Evolutionary conservation across 2,113 vertebrate species (phyloP).

Genomic region (Cervus canadensis): DNA sequence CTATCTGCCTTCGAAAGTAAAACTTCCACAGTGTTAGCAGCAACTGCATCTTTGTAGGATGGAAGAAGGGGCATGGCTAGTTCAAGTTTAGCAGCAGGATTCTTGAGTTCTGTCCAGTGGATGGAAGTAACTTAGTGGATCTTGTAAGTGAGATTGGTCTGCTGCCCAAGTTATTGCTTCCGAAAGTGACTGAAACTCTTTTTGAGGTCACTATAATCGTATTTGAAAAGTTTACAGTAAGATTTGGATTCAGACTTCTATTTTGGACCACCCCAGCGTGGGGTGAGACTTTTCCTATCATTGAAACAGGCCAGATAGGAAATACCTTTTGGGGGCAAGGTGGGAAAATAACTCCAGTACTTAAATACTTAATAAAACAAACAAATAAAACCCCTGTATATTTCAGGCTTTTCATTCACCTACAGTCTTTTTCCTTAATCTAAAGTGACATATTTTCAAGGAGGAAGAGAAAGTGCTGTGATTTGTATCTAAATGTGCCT

Average conservation of each 20-base stretch:
- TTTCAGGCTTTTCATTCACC: background rate
- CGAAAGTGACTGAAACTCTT: background rate
- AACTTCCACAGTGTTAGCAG: background rate
- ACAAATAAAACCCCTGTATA: background rate
- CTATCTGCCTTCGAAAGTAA: background rate
- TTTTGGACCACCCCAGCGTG: background rate
- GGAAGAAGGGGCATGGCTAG: background rate
- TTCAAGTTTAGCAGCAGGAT: background rate
- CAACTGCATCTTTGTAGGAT: background rate
- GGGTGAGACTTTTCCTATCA: background rate
- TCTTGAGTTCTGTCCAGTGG: background rate
- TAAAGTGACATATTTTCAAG: background rate
- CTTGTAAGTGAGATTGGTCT: background rate
- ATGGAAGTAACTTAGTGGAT: background rate
- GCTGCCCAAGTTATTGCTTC: background rate
- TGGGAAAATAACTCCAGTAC: background rate
- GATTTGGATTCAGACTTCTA: slow-evolving; percentile 18
- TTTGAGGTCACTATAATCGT: background rate
- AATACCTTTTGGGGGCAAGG: background rate
- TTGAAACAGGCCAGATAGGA: background rate
- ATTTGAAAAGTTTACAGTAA: background rate
- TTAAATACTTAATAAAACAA: background rate
- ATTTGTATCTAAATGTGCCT: background rate
- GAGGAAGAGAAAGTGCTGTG: background rate
- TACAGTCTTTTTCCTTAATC: slow-evolving; percentile 1